These are phyloP conservation scores for Orthosia gracilis DNA, from an alignment of 2,888 invertebrate species.

Conservation along the genomic window DNA sequence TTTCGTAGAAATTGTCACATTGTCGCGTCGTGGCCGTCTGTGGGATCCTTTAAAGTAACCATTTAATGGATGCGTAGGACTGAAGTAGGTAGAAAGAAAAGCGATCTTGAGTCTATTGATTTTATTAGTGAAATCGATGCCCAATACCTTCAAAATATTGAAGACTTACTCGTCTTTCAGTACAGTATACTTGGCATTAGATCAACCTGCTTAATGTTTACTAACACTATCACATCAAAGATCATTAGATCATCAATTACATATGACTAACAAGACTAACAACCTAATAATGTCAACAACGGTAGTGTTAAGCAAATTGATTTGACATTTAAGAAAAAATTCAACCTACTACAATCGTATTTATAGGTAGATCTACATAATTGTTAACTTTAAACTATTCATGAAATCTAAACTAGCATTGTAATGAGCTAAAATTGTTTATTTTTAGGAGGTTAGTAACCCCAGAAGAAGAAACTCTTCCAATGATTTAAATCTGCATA, in stretches of 20 bases:
- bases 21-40: neutral
- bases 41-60: neutral
- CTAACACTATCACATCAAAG: neutral
- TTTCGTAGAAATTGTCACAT: neutral
- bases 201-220: neutral
- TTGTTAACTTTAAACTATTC: neutral
- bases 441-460: no score
- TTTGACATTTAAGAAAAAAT: conserved; percentile 21
- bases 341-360: neutral
- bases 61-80: no score
- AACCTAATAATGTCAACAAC: neutral
- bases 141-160: no score
- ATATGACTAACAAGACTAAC: neutral
- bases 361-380: neutral
- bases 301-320: conserved; percentile 11
- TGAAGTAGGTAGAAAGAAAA: no score
- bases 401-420: neutral
- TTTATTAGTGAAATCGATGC: no score
- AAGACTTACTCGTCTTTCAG: no score
- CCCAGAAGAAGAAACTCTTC: no score
- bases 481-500: no score
- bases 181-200: neutral
- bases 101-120: no score
- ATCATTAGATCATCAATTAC: conserved; percentile 22
- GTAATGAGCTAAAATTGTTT: no score